Evolutionary conservation across 1,140 invertebrate genomes (phyloP).

Genomic region (Meteorus sp.): DNA sequence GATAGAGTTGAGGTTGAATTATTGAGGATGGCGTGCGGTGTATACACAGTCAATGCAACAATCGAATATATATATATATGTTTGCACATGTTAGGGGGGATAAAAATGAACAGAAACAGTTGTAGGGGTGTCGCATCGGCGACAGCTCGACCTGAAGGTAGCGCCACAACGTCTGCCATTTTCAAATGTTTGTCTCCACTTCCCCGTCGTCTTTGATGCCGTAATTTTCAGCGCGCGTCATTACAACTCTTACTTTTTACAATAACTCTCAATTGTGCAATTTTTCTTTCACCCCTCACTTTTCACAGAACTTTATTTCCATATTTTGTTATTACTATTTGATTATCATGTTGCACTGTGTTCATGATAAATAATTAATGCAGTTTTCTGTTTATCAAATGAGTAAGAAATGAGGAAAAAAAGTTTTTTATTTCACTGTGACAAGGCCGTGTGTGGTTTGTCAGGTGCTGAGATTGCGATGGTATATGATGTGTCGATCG

Average conservation of each 20-base stretch:
- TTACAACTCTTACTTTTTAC: neutral
- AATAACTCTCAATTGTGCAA: neutral
- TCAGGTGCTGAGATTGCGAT: neutral
- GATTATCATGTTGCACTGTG: no score
- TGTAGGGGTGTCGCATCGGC: constrained; percentile 21
- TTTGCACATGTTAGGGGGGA: neutral
- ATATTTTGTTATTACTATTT: no score
- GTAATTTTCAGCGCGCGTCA: neutral
- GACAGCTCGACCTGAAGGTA: constrained; percentile 16
- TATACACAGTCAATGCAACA: no score
- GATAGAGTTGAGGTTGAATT: constrained; percentile 52
- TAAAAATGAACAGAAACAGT: neutral
- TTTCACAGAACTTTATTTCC: neutral
- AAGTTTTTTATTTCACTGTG: neutral
- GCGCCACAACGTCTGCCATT: constrained; percentile 12
- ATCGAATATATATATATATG: constrained; percentile 10
- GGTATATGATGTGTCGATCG: neutral
- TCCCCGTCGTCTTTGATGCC: neutral
- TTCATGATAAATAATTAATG: no score
- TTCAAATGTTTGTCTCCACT: neutral
- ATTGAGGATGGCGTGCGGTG: constrained; percentile 53
- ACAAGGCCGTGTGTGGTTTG: neutral
- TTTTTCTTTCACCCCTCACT: neutral
- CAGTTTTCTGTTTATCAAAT: neutral
- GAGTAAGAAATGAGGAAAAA: neutral